These are phyloP conservation scores for Phenganax subtilis DNA, from an alignment of 92 coral and sea anemone genomes.

Conservation along the genomic window DNA sequence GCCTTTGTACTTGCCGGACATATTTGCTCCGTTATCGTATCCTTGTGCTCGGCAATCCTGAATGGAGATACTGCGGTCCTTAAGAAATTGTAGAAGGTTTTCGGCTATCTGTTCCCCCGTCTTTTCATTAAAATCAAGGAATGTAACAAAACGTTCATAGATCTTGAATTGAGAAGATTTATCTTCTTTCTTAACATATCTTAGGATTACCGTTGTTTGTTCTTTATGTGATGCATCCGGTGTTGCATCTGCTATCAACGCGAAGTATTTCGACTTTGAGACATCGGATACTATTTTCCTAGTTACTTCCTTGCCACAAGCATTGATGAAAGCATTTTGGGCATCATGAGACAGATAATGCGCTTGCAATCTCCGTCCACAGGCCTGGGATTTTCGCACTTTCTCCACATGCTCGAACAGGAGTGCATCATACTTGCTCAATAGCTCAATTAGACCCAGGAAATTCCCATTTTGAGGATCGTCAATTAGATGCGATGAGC, in stretches of 20 bases:
- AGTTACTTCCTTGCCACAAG: constrained; percentile 11
- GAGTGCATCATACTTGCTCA: constrained; percentile 27
- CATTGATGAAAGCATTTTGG: constrained; percentile 24
- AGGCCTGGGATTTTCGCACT: constrained; percentile 19
- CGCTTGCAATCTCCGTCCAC: constrained; percentile 18
- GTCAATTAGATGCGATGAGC: constrained; percentile 24
- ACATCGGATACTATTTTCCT: constrained; percentile 21
- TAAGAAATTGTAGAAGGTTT: constrained; percentile 7
- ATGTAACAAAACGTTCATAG: constrained; percentile 5
- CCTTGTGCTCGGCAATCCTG: constrained; percentile 12
- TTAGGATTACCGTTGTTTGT: constrained; percentile 16
- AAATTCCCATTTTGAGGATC: constrained; percentile 24
- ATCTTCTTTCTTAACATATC: constrained; percentile 14
- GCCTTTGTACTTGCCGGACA: constrained; percentile 18
- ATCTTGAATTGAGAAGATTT: neutral
- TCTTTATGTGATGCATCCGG: constrained; percentile 22
- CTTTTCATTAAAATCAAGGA: constrained; percentile 25
- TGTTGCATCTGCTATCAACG: constrained; percentile 19
- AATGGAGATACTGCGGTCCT: constrained; percentile 1
- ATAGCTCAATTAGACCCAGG: constrained; percentile 21
- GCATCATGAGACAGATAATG: constrained; percentile 20
- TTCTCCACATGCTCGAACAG: constrained; percentile 20
- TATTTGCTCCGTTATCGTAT: constrained; percentile 18
- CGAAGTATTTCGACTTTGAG: constrained; percentile 12
- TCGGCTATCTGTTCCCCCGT: constrained; percentile 20